Percentiles rank a stretch among this genome's conserved stretches.
Conservation (phyloP, 1,140 invertebrate genomes). For the Metopolophium dirhodum region DNA sequence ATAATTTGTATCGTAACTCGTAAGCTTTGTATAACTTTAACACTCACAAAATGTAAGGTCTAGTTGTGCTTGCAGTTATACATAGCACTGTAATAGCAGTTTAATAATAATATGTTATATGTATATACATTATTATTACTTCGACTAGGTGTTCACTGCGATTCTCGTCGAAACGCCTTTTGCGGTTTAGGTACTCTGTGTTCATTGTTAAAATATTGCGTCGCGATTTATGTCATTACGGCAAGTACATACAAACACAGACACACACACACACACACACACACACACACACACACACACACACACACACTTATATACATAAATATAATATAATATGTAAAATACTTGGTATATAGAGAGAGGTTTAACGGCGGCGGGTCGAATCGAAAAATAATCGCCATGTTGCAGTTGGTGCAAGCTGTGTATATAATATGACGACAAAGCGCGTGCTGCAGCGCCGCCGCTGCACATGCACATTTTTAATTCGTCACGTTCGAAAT, state of each 20-base stretch:
- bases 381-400: background rate
- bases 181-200: background rate
- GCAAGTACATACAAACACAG: background rate
- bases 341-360: background rate
- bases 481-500: background rate
- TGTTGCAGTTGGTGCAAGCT: background rate
- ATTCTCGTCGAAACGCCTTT: background rate
- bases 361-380: background rate
- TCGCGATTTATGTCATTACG: background rate
- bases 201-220: constrained; percentile 4
- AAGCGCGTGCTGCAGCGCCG: background rate
- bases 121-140: no score
- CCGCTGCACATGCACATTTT: constrained; percentile 14
- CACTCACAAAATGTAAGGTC: background rate
- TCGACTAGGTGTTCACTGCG: no score
- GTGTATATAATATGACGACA: background rate
- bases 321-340: background rate
- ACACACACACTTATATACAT: background rate
- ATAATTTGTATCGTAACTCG: background rate
- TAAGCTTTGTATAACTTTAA: background rate
- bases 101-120: no score
- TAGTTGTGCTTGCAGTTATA: background rate
- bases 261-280: background rate
- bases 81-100: background rate
- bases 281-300: background rate